These are phyloP conservation scores for Perdita meconis DNA, from an alignment of 2,888 invertebrate species.

Conservation along the genomic window DNA sequence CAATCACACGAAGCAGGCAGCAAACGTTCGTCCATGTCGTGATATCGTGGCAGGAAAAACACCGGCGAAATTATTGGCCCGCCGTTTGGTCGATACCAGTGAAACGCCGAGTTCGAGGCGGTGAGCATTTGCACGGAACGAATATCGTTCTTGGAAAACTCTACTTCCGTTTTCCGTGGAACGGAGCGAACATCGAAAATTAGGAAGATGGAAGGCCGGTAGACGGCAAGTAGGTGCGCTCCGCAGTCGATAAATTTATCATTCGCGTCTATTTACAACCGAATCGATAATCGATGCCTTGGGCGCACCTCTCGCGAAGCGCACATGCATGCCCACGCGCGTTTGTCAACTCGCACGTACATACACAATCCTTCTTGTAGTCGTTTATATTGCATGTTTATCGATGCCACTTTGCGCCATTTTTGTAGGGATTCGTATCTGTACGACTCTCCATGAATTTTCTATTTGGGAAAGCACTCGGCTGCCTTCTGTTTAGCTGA, in stretches of 20 bases:
- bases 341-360: background rate
- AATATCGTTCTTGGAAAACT: background rate
- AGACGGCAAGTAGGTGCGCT: background rate
- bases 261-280: constrained; percentile 70
- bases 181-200: background rate
- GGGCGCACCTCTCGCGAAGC: constrained; percentile 27
- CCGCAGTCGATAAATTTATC: constrained; percentile 67
- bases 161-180: background rate
- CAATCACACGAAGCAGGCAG: constrained; percentile 29
- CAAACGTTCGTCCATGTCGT: constrained; percentile 19
- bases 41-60: background rate
- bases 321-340: constrained; percentile 6
- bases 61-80: background rate
- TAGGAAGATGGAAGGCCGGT: constrained; percentile 1
- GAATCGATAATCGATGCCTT: constrained; percentile 72
- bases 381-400: background rate
- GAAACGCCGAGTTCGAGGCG: background rate
- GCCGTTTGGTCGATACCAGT: constrained; percentile 23
- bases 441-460: no score
- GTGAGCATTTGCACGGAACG: constrained; percentile 8
- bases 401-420: no score
- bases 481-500: no score
- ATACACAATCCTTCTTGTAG: background rate
- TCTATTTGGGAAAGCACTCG: no score
- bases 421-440: no score